These are phyloP conservation scores for Oceanites oceanicus DNA, from an alignment of 2,113 vertebrate species.

Conservation along the genomic window DNA sequence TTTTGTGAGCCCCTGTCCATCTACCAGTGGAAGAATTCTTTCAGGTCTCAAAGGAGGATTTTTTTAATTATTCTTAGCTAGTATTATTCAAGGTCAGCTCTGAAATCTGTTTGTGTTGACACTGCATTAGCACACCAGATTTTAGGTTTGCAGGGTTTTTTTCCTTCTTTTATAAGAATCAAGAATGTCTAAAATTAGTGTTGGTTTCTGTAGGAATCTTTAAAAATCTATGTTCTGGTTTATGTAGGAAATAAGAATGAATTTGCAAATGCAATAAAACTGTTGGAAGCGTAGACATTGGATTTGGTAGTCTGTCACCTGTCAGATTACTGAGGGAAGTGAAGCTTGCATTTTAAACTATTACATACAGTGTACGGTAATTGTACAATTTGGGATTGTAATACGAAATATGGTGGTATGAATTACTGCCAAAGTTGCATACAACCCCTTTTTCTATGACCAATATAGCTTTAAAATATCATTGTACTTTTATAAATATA, in stretches of 20 bases:
- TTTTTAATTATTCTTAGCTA: not conserved
- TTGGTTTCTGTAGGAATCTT: not conserved
- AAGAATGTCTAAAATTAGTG: not conserved
- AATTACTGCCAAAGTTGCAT: not conserved
- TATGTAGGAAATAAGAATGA: not conserved
- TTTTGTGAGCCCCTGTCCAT: not conserved
- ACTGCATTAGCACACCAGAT: not conserved
- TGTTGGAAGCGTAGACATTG: fast-evolving
- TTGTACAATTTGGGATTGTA: not conserved
- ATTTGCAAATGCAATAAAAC: not conserved
- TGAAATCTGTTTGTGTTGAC: not conserved
- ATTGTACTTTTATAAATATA: not conserved
- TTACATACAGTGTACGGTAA: not conserved
- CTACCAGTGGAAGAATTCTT: not conserved
- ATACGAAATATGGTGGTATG: not conserved
- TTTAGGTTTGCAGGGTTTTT: not conserved
- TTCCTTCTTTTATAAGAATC: not conserved
- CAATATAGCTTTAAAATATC: not conserved
- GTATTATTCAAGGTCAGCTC: not conserved
- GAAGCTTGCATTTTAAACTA: not conserved
- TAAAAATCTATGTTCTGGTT: not conserved
- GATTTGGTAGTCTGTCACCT: not conserved
- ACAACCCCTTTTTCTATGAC: not conserved
- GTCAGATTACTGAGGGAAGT: not conserved
- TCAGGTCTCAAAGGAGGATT: not conserved